Conservation (phyloP, 1,140 invertebrate genomes). For the Drosophila teissieri region DNA sequence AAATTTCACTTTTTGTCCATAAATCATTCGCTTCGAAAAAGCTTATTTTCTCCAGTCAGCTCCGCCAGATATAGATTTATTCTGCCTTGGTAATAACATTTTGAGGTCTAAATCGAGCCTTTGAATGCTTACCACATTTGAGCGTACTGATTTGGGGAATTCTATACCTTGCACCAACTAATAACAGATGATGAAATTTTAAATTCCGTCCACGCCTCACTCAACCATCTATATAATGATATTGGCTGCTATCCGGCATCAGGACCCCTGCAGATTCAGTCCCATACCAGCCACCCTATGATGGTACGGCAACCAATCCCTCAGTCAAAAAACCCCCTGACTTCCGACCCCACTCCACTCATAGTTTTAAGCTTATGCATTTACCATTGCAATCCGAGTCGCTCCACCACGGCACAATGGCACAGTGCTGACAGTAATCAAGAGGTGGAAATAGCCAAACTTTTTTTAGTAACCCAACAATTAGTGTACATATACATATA, state of each 20-base stretch:
- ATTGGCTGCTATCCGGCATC: constrained; percentile 36
- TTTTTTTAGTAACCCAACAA: too few species aligned
- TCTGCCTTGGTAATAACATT: background rate
- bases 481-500: too few species aligned
- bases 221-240: constrained; percentile 34
- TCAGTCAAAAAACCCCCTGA: constrained; percentile 7
- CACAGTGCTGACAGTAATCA: constrained; percentile 9
- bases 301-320: constrained; percentile 9
- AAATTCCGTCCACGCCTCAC: constrained; percentile 33
- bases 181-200: constrained; percentile 20
- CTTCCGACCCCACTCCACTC: constrained; percentile 16
- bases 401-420: background rate
- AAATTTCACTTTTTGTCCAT: background rate
- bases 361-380: constrained; percentile 52
- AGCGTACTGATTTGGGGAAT: constrained; percentile 4
- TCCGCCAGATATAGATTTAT: constrained; percentile 6
- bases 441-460: too few species aligned
- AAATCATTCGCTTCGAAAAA: background rate
- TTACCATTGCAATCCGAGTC: constrained; percentile 19
- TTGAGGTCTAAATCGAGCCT: constrained; percentile 7
- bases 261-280: constrained; percentile 32
- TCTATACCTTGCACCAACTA: constrained; percentile 18
- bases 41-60: background rate
- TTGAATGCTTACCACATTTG: background rate
- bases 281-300: constrained; percentile 1